A percentile compares a stretch with the other conserved stretches of the same genome.
These are phyloP conservation scores for Holothuria scabra DNA, from an alignment of 53 echinoderm and acorn worm species.

Conservation along the genomic window DNA sequence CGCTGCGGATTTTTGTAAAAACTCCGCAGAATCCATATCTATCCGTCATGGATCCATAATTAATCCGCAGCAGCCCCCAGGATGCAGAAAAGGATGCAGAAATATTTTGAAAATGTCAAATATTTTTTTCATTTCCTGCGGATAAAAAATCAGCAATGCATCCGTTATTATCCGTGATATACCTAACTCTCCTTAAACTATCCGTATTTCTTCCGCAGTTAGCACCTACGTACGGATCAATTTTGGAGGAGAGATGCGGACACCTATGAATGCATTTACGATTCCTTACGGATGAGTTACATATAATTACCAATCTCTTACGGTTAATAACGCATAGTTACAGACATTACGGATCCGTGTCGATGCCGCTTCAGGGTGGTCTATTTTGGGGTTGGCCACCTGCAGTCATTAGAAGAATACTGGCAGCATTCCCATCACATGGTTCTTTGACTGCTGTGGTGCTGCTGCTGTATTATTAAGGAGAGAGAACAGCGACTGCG, in stretches of 20 bases:
- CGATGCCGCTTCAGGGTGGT: background rate
- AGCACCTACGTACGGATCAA: background rate
- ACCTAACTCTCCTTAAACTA: background rate
- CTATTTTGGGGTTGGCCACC: background rate
- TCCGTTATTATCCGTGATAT: too few relatives aligned
- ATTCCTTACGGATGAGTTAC: background rate
- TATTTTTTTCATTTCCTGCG: background rate
- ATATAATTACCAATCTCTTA: background rate
- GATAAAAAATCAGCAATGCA: background rate
- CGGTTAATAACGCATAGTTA: too few relatives aligned
- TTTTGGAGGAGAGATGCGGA: conserved; percentile 10
- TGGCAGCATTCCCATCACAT: background rate
- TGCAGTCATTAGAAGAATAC: too few relatives aligned
- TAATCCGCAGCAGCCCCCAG: too few relatives aligned
- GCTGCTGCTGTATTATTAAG: background rate
- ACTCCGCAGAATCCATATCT: too few relatives aligned
- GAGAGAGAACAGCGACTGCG: too few relatives aligned
- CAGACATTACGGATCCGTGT: too few relatives aligned
- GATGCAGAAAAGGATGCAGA: background rate
- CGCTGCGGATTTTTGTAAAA: too few relatives aligned
- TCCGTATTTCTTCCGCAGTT: conserved; percentile 2
- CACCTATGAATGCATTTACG: conserved; percentile 9
- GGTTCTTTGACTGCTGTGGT: background rate
- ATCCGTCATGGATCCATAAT: too few relatives aligned
- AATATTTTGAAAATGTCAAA: conserved; percentile 1